Conservation (phyloP, 1,140 invertebrate species). For the Drosophila seguyi region DNA sequence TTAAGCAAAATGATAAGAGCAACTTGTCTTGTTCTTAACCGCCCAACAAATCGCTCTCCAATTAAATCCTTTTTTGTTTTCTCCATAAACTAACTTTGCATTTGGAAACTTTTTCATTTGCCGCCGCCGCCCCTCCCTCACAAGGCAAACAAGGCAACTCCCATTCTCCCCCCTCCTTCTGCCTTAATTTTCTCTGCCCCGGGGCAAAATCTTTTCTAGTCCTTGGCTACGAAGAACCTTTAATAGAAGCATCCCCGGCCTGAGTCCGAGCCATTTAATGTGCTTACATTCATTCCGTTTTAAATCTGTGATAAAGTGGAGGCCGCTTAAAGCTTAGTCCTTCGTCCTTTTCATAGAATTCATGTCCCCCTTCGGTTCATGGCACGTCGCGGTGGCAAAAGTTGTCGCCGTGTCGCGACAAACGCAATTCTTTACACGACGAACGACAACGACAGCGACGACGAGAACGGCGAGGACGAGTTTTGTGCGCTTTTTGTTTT, state of each 20-base stretch:
- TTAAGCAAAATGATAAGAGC: conserved; percentile 48
- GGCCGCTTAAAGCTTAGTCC: conserved; percentile 65
- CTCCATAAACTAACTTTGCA: conserved; percentile 61
- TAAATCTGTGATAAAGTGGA: conserved; percentile 77
- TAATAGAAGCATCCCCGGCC: conserved; percentile 35
- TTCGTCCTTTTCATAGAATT: conserved; percentile 1
- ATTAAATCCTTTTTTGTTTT: conserved; percentile 66
- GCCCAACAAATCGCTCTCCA: conserved; percentile 72
- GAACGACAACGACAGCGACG: conserved; percentile 2
- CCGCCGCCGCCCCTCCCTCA: not conserved
- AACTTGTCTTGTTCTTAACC: conserved; percentile 63
- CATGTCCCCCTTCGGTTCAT: not conserved
- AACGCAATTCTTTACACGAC: conserved; percentile 77
- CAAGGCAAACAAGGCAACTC: conserved; percentile 15
- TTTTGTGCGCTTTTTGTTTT: conserved; percentile 50
- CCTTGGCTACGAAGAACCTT: conserved; percentile 47
- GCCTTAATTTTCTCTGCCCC: conserved; percentile 5
- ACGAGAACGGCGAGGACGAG: conserved; percentile 22
- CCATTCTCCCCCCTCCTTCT: too few species aligned
- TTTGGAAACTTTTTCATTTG: conserved; percentile 60
- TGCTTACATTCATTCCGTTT: conserved; percentile 80
- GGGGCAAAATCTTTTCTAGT: conserved; percentile 26
- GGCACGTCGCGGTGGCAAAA: conserved; percentile 44
- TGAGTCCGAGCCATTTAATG: conserved; percentile 69
- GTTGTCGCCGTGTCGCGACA: conserved; percentile 77